phyloP scores from a whole-genome alignment of 53 echinoderm and acorn worm genomes.

The Arbacia lixula region DNA sequence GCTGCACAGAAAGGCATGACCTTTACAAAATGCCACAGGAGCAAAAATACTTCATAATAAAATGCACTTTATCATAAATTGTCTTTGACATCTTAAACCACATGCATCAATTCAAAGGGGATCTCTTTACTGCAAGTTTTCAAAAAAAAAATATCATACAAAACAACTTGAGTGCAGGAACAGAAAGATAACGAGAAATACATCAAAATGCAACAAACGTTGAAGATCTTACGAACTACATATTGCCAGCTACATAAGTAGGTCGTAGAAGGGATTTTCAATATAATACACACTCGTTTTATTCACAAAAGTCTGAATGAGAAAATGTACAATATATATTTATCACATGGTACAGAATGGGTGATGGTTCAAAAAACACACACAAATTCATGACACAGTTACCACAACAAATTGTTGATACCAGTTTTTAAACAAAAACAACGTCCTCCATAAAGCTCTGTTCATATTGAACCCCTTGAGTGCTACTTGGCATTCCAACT shows the following conservation, averaged over 20 bases:
- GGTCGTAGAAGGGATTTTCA: constrained; percentile 41
- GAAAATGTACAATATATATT: constrained; percentile 47
- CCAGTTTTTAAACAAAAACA: constrained; percentile 7
- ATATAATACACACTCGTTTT: constrained; percentile 46
- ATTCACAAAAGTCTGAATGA: constrained; percentile 41
- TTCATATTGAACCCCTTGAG: too few relatives aligned
- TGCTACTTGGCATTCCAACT: constrained; percentile 18
- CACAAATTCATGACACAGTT: constrained; percentile 39
- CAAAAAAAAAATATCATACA: constrained; percentile 45
- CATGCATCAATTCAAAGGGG: constrained; percentile 47
- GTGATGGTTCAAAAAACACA: constrained; percentile 41
- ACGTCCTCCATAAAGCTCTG: constrained; percentile 10
- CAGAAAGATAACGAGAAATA: background rate
- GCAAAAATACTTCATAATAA: constrained; percentile 37
- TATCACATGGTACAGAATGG: constrained; percentile 28
- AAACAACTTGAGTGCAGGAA: background rate
- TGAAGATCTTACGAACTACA: constrained; percentile 46
- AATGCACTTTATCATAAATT: constrained; percentile 52
- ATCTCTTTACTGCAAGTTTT: constrained; percentile 37
- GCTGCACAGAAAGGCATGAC: constrained; percentile 49
- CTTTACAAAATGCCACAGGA: constrained; percentile 51
- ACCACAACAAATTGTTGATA: constrained; percentile 12
- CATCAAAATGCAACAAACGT: constrained; percentile 13
- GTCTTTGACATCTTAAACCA: constrained; percentile 19
- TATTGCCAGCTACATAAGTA: constrained; percentile 59